Evolutionary conservation across 2,888 invertebrate species (phyloP), one percentile per base, ranked within the genome.

Genomic region (Bellardia bayeri): DNA sequence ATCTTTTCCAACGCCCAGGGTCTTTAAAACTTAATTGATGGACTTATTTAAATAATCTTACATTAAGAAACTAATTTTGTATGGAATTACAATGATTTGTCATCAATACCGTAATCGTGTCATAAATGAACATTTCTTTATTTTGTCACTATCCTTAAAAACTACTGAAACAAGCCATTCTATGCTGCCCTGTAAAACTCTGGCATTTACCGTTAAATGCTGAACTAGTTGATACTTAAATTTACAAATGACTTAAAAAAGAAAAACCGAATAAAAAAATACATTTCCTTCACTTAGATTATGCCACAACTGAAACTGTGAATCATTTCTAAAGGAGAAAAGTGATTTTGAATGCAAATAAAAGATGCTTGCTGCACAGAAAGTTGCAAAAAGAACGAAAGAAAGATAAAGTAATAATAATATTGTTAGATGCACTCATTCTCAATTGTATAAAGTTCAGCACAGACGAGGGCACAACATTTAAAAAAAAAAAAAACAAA

Each of bases 341-440:
- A 64, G n/a, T 54, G 64, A 66, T 16, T 81, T 64, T 64, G 64
- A 54, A 54, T 81, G 64, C 54, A 81, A 81, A 81, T 81, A 80
- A 72, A 69, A 23, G 37, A 30, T n/a, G 3, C 23, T 54, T 63
- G 40, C 63, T 9, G n/a, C 40, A 64, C 3, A 37, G 37, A n/a
- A 30, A 30, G 42, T n/a, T n/a, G n/a, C n/a, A n/a, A n/a, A 42
- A 68, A 71, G 63, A 51, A 51, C 16, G 33, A n/a, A 2, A 14
- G 71, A 80, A 63, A 51, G n/a, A 51, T 51, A 7, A 51, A 51
- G 51, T 51, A 51, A 51, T 51, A 51, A 51, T 71, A 61, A 71
- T 51, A 40, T 64, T 40, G n/a, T 63, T 63, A 45, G 42, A 68
- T 80, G 14, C 16, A 80, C 61, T 33, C 30, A 69, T 14, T 64